A percentile compares a stretch with the other conserved stretches of the same genome.
phyloP scores from a whole-genome alignment of 2,113 vertebrate genomes.

The Xiphias gladius region DNA sequence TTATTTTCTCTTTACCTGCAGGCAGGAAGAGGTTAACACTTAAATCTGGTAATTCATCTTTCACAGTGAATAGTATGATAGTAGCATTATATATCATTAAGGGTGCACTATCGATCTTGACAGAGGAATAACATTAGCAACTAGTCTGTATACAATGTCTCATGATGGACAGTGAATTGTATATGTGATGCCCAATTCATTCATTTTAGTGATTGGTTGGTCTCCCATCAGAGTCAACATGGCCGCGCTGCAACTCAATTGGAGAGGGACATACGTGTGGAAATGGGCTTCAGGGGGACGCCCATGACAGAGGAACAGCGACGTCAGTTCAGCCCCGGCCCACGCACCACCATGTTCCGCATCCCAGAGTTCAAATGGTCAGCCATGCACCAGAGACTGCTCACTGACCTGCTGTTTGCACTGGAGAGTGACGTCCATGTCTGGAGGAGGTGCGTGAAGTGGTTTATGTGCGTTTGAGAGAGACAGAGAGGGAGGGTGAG shows the following conservation, averaged over 20 bases:
- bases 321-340: constrained; percentile 96
- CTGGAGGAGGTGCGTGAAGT: constrained; percentile 92
- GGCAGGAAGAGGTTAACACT: background rate
- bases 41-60: constrained; percentile 42
- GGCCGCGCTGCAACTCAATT: constrained; percentile 86
- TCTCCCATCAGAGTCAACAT: constrained; percentile 87
- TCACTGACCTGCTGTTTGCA: constrained; percentile 96
- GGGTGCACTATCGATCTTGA: constrained; percentile 12
- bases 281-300: constrained; percentile 92
- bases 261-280: constrained; percentile 91
- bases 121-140: constrained; percentile 1
- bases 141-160: constrained; percentile 1
- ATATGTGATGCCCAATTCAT: background rate
- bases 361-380: constrained; percentile 99
- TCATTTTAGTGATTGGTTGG: constrained; percentile 21
- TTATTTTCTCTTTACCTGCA: constrained; percentile 1
- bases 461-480: constrained; percentile 26
- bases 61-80: constrained; percentile 5
- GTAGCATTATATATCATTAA: constrained; percentile 28
- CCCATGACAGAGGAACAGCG: constrained; percentile 95
- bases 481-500: background rate
- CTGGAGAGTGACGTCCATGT: constrained; percentile 98
- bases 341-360: constrained; percentile 98
- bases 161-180: background rate
- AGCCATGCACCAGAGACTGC: constrained; percentile 95